Percentiles rank a stretch among this genome's conserved stretches.
Evolutionary conservation across 1,140 invertebrate species (phyloP).

Genomic region (Calycopis cecrops): DNA sequence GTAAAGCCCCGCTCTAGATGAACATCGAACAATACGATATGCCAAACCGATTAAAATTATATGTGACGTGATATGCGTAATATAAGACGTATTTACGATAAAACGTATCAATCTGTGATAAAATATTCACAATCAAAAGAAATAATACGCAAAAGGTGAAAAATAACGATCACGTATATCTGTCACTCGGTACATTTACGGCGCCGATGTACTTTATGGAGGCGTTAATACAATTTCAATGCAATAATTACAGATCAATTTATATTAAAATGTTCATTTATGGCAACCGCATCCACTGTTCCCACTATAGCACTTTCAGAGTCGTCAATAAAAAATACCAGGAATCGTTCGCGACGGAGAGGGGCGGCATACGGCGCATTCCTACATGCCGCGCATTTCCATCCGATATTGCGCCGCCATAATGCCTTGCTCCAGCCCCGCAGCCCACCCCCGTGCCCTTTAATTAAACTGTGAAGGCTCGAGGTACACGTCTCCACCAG

Average conservation of each 20-base stretch:
- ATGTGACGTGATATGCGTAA: too few species aligned
- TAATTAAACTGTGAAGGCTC: constrained; percentile 72
- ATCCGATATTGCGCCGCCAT: constrained; percentile 74
- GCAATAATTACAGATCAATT: constrained; percentile 22
- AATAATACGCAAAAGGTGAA: too few species aligned
- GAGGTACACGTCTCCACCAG: constrained; percentile 64
- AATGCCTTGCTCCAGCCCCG: constrained; percentile 60
- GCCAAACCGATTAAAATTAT: too few species aligned
- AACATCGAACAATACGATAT: too few species aligned
- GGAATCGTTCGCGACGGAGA: constrained; percentile 65
- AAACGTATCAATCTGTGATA: too few species aligned
- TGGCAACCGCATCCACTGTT: constrained; percentile 46
- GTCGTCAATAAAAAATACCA: constrained; percentile 74
- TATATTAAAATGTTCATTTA: constrained; percentile 29
- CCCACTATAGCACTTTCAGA: constrained; percentile 58
- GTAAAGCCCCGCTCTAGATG: too few species aligned
- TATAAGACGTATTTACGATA: too few species aligned
- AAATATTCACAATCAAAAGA: too few species aligned
- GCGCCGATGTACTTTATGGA: background rate
- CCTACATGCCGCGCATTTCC: constrained; percentile 74
- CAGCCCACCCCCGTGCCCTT: constrained; percentile 59
- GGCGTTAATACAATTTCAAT: background rate
- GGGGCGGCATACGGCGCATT: constrained; percentile 67
- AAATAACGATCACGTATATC: too few species aligned
- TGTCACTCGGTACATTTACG: too few species aligned